Conservation (phyloP, 2,797 vertebrate genomes). For the Gallinago nigripennis region DNA sequence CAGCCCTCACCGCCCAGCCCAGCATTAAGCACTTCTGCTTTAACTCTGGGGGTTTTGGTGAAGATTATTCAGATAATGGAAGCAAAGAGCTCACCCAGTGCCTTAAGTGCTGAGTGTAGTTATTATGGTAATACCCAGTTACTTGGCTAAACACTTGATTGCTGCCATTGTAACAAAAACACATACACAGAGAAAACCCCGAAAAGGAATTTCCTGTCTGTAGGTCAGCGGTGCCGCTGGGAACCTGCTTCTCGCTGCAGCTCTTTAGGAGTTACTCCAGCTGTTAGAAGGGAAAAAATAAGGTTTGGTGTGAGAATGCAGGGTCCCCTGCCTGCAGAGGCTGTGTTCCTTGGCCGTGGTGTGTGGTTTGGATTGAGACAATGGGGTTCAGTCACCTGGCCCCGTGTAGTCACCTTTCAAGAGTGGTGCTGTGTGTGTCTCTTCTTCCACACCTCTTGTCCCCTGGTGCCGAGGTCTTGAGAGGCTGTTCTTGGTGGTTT, state of each 20-base stretch:
- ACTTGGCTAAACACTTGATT: neutral
- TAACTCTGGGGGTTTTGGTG: neutral
- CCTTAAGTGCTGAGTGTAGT: neutral
- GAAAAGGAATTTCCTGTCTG: neutral
- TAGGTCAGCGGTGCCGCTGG: neutral
- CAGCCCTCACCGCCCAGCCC: rapidly evolving
- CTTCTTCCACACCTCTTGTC: neutral
- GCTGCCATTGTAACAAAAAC: slow-evolving; percentile 1
- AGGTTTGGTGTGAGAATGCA: neutral
- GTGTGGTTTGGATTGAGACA: rapidly evolving
- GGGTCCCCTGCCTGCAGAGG: neutral
- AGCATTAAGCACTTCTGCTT: neutral
- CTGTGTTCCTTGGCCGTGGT: rapidly evolving
- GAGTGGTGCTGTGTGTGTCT: neutral
- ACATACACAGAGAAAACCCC: neutral
- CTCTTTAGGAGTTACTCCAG: neutral
- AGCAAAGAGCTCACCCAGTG: neutral
- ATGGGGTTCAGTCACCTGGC: neutral
- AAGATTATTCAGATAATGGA: neutral
- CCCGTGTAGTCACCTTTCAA: rapidly evolving
- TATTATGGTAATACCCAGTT: neutral
- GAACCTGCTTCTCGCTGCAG: neutral
- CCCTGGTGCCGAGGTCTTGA: neutral
- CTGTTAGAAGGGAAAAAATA: neutral
- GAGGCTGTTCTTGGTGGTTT: neutral